Base-by-base conservation (phyloP, 92 coral and sea anemone species). In the Chrysogorgia sp. region DNA sequence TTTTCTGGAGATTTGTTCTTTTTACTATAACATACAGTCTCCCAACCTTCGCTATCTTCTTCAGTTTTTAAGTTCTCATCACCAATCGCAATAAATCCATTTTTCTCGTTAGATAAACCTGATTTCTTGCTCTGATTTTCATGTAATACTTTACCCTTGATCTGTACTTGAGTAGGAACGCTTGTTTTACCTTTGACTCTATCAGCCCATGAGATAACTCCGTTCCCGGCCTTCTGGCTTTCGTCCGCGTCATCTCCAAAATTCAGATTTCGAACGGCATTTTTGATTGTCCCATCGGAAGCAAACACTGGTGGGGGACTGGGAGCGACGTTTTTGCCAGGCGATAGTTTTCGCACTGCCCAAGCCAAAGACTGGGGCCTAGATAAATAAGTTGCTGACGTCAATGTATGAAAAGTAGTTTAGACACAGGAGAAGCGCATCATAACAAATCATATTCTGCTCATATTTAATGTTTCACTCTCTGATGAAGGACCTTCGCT, bases 281-380 rank as follows among this genome's bases (percentile, higher is more conserved):
- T 96, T 22, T 86, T 81, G 67, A 32, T 86, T 40, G 85, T 71
- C 26, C 89, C 91, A 25, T 69, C 68, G 17, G 85, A 28, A 45
- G 90, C 58, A 60, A 88, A 89, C 29, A 78, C 92, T 19, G 89
- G 86, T 31, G 82, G 68, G 13, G 97, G 97, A 62, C 97, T 92
- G 47, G 97, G 86, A 76, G 90, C 92, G 34, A 88, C 87, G 17
- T 91, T 78, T 67, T 92, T 96, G 0, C 99, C 99, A 7, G 99
- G 99, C 0, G 99, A 96, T 13, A 93, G 86, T 48, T 96, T 96
- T 49, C 99, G 84, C 1, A 96, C 99, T 71, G 92, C 97, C 99
- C 99, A 96, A 20, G 99, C 99, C 48, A 96, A 72, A 4, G 99
- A 96, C 65, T 96, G 92, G 52, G 99, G 99, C 75, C 98, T 93